These are phyloP conservation scores for Seira sanloemensis DNA, from an alignment of 2,888 invertebrate species.

Conservation along the genomic window DNA sequence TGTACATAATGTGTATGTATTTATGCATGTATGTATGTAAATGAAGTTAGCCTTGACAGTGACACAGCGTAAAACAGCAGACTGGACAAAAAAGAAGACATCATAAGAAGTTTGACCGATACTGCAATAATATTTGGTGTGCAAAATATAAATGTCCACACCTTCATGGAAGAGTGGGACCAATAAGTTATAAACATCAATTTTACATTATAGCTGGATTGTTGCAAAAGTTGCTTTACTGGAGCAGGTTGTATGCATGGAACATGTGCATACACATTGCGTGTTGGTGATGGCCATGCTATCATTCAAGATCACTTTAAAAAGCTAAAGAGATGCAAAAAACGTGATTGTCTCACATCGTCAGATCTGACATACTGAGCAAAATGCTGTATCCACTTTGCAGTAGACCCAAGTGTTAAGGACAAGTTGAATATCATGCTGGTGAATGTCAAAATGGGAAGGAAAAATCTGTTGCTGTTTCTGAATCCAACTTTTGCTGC, in stretches of 20 bases:
- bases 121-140: constrained; percentile 71
- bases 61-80: neutral
- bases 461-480: no score
- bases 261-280: constrained; percentile 28
- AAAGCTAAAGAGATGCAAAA: constrained; percentile 53
- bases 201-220: no score
- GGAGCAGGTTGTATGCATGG: no score
- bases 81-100: neutral
- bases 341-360: neutral
- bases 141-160: constrained; percentile 57
- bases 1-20: neutral
- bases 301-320: no score
- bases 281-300: no score
- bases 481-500: no score
- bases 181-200: neutral
- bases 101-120: constrained; percentile 66
- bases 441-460: no score
- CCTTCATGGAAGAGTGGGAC: neutral
- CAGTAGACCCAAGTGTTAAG: no score
- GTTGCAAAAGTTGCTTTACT: no score
- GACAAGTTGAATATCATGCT: no score
- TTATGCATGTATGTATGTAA: neutral
- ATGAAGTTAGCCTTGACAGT: neutral
- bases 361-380: neutral
- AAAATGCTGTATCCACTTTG: no score